Evolutionary conservation across 2,888 invertebrate genomes (phyloP).

Genomic region (Melangyna quadrimaculata): DNA sequence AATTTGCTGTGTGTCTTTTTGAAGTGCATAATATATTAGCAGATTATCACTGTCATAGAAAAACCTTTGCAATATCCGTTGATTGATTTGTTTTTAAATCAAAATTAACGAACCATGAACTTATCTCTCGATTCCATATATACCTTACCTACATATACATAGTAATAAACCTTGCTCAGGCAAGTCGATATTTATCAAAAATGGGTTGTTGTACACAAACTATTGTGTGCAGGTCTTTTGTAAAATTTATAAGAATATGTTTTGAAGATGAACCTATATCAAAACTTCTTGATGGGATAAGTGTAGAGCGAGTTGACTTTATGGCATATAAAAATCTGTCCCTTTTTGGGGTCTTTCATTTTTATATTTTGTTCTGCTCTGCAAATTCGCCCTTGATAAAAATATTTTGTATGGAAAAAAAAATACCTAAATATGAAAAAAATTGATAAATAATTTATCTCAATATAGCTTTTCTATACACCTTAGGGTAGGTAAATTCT

Average conservation of each 20-base stretch:
- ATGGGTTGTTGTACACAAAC: background rate
- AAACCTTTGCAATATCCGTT: background rate
- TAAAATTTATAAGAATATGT: background rate
- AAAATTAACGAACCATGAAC: background rate
- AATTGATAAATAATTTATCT: too few relatives aligned
- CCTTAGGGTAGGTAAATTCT: too few relatives aligned
- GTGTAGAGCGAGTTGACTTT: background rate
- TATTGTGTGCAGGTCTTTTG: background rate
- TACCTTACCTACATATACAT: background rate
- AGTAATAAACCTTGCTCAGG: too few relatives aligned
- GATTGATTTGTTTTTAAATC: slow-evolving; percentile 9
- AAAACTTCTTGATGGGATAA: background rate
- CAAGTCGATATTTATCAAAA: background rate
- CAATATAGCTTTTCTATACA: too few relatives aligned
- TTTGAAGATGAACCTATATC: background rate
- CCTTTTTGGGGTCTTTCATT: background rate
- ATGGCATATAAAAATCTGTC: background rate
- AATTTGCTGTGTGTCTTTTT: background rate
- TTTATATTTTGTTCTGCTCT: background rate
- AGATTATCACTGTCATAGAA: background rate
- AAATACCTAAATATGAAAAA: background rate
- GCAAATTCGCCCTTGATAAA: background rate
- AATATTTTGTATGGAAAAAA: background rate
- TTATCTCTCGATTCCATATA: background rate
- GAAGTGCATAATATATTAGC: background rate